These are phyloP conservation scores for Zelleria hepariella DNA, from an alignment of 2,888 invertebrate species.

Conservation along the genomic window DNA sequence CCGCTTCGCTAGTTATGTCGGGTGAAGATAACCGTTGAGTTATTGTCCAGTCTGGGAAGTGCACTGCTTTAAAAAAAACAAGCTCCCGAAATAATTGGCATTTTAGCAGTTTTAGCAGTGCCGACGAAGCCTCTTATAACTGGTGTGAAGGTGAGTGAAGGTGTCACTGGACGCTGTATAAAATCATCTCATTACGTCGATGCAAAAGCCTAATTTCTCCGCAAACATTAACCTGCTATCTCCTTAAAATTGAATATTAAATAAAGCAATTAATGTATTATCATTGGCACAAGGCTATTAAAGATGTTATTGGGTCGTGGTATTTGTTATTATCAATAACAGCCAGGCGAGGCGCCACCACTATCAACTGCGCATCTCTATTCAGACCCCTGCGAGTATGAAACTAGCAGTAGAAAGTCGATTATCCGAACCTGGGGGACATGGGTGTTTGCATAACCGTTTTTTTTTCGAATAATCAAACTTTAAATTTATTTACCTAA, in stretches of 20 bases:
- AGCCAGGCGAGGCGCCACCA: neutral
- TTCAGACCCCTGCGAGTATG: too few species aligned
- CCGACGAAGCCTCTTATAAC: too few species aligned
- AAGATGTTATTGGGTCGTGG: slow-evolving; percentile 2
- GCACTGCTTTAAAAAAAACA: neutral
- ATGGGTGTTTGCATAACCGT: too few species aligned
- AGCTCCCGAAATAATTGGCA: neutral
- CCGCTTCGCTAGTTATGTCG: neutral
- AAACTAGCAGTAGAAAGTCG: too few species aligned
- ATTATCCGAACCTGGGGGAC: too few species aligned
- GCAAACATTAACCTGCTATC: neutral
- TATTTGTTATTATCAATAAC: neutral
- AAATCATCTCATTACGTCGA: too few species aligned
- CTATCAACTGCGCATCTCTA: too few species aligned
- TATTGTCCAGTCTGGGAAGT: neutral
- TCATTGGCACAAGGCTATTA: neutral
- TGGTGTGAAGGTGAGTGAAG: too few species aligned
- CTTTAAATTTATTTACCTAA: too few species aligned
- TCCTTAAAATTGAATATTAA: neutral
- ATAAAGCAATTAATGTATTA: neutral
- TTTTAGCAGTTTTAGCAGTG: too few species aligned
- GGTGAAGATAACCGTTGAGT: neutral
- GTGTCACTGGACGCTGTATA: too few species aligned
- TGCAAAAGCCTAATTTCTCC: neutral
- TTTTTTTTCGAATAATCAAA: too few species aligned